Evolutionary conservation across 2,113 vertebrate species (phyloP), one percentile per base, ranked within the genome.

Genomic region (Antechinus stuartii): DNA sequence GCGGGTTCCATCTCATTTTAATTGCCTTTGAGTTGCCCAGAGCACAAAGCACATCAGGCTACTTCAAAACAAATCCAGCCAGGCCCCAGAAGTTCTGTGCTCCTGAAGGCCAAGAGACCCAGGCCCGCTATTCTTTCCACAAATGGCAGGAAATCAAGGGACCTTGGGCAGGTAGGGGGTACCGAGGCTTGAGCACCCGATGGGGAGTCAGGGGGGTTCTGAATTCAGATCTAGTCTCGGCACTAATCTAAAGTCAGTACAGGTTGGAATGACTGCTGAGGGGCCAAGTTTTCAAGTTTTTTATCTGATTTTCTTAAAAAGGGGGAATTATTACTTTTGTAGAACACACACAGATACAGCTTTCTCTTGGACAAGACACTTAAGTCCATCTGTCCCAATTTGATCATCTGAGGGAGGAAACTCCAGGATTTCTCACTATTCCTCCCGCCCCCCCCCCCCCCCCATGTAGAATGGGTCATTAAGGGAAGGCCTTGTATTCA

Each of bases 1-100:
- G 95, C 91, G 55, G 76, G 52, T 91, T 54, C 91, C 93, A 94
- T 93, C 90, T 96, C 93, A 97, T 96, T 90, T 53, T 96, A 95
- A 96, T 61, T 94, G 94, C 92, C 92, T 84, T 91, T 54, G 89
- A 95, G 92, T 93, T 94, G 61, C 68, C 8, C 11, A 2, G 27
- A 95, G 35, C 95, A 68, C 84, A 91, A 68, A 96, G 61, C 30
- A 91, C 2, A 52, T 3, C 0, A 53, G 90, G 50, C 24, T 61
- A 53, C 94, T 91, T 96, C 92, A 54, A 55, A 95, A 57, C 53
- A 92, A 92, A 0, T 35, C 25, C n/a, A 24, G 30, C 49, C 11
- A 61, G 91, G 5, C 55, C 93, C 68, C 94, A 52, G 35, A 42
- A 49, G 90, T 46, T 76, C 90, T 91, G 1, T 25, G 49, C 42